These are phyloP conservation scores for Schizaphis graminum DNA, from an alignment of 2,888 invertebrate species.

Conservation along the genomic window DNA sequence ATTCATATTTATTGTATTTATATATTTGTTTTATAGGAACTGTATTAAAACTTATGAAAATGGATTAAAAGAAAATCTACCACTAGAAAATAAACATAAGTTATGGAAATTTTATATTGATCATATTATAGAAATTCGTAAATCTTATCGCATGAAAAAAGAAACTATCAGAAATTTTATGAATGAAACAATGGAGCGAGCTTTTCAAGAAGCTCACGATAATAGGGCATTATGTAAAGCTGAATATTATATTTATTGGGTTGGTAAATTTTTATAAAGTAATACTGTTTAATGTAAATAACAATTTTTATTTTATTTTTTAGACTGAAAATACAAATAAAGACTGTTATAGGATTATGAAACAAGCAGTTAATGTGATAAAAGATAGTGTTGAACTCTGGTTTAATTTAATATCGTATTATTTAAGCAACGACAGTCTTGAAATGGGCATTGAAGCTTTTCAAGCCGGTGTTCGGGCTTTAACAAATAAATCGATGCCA, in stretches of 20 bases:
- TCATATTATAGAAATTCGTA: conserved; percentile 57
- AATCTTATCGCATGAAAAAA: conserved; percentile 62
- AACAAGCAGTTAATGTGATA: conserved; percentile 25
- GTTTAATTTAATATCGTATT: conserved; percentile 38
- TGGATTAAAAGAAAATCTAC: conserved; percentile 58
- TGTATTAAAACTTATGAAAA: conserved; percentile 60
- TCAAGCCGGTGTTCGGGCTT: conserved; percentile 39
- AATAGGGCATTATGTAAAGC: conserved; percentile 46
- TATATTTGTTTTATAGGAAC: conserved; percentile 11
- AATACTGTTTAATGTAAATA: neutral
- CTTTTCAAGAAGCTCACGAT: conserved; percentile 60
- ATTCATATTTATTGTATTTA: neutral
- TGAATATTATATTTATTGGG: conserved; percentile 56
- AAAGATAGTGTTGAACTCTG: conserved; percentile 43
- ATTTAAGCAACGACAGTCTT: conserved; percentile 36
- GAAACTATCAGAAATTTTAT: conserved; percentile 58
- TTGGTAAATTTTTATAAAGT: neutral
- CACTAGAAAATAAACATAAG: conserved; percentile 46
- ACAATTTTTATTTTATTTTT: conserved; percentile 5
- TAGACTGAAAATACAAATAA: conserved; percentile 39
- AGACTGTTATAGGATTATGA: conserved; percentile 14
- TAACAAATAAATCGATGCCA: conserved; percentile 27
- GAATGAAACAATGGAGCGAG: conserved; percentile 58
- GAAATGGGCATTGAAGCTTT: conserved; percentile 44
- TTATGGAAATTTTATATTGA: conserved; percentile 56